Evolutionary conservation across 2,888 invertebrate species (phyloP).

Genomic region (Mayetiola destructor): DNA sequence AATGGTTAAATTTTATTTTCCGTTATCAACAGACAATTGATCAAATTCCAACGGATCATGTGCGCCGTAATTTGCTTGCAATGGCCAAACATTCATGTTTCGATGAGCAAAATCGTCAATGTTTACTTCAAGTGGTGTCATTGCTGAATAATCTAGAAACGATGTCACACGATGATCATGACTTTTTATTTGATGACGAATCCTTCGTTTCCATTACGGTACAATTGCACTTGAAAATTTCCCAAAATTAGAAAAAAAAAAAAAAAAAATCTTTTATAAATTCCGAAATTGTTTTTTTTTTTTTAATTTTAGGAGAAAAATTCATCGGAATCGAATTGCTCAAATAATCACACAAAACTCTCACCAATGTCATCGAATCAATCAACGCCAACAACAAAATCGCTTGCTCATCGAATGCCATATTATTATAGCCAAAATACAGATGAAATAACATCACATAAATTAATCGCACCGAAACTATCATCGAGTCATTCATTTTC

Average conservation of each 20-base stretch:
- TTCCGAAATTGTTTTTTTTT: neutral
- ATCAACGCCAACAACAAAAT: conserved; percentile 30
- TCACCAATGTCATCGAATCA: conserved; percentile 18
- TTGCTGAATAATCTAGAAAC: conserved; percentile 46
- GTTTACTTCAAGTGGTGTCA: conserved; percentile 47
- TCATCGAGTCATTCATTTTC: conserved; percentile 25
- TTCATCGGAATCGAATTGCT: neutral
- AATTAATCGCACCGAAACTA: conserved; percentile 11
- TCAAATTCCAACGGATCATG: conserved; percentile 26
- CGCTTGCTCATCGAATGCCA: conserved; percentile 50
- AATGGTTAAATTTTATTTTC: too few relatives aligned
- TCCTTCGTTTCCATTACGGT: conserved; percentile 38
- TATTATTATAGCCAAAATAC: conserved; percentile 33
- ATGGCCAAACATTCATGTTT: conserved; percentile 27
- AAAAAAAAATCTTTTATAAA: neutral
- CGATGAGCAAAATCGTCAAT: conserved; percentile 42
- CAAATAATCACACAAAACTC: conserved; percentile 18
- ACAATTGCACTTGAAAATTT: too few relatives aligned
- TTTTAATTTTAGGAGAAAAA: conserved; percentile 13
- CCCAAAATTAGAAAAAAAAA: neutral
- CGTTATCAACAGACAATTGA: conserved; percentile 14
- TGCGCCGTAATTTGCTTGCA: conserved; percentile 25
- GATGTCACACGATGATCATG: conserved; percentile 30
- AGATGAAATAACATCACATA: neutral
- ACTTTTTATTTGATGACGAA: conserved; percentile 38